Base-by-base conservation (phyloP, 1,140 invertebrate species). In the Armadillidium nasatum region DNA sequence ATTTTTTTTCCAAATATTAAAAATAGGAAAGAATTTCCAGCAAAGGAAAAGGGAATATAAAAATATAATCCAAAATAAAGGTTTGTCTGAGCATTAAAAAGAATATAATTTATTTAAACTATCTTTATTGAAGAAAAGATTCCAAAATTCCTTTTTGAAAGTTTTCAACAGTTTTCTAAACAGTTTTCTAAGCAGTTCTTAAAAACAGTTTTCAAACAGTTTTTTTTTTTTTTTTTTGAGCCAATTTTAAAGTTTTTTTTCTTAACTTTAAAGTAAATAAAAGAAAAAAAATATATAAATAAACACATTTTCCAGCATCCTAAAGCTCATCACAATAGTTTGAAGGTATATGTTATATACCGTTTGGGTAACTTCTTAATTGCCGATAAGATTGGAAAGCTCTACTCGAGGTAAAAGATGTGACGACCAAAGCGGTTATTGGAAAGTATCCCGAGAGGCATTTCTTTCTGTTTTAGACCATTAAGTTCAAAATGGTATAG, bases 351-450 rank as follows among this genome's bases (percentile, higher is more conserved):
- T 60, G 50, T 60, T 60, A 60, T 60, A 60, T 60, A 33, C 2
- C 50, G 50, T 60, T 60, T 60, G 11, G 50, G 50, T 60, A 60
- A 60, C 50, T 60, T 60, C 19, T 60, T 60, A 60, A 60, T 60
- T 13, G 50, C 19, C 50, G 50, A 60, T 60, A 15, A 60, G 19
- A 60, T 60, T 60, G 50, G 50, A 60, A 7, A 60, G 19, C 50
- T 60, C 50, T 15, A 60, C 7, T 60, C 50, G 19, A 60, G 7
- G 50, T 60, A 60, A 60, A 19, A 60, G 19, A 60, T 60, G 50
- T 60, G 50, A 60, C 50, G 50, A 60, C 19, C 50, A 60, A 19
- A 60, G 19, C 11, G 50, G 50, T 60, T 13, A 60, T 60, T 19
- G 50, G 50, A 60, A 15, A 60, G 50, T 13, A 60, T 19, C 50